A percentile compares a stretch with the other conserved stretches of the same genome.
phyloP scores from a whole-genome alignment of 2,888 invertebrate species.

The Boloria euphrosyne region DNA sequence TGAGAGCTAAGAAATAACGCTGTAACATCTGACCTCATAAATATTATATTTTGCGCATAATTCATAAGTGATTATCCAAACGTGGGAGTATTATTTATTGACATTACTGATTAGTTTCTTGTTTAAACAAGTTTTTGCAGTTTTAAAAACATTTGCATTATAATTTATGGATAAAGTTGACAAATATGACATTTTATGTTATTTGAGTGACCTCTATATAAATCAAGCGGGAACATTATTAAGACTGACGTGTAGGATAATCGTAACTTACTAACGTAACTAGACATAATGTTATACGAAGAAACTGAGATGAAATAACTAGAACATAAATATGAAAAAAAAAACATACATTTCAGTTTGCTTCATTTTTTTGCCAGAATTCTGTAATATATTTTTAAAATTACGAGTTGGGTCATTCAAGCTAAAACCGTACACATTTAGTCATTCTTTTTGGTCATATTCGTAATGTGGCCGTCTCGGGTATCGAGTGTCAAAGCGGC shows the following conservation, averaged over 20 bases:
- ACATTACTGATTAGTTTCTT: constrained; percentile 25
- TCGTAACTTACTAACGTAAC: too few relatives aligned
- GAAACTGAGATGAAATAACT: too few relatives aligned
- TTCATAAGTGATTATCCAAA: constrained; percentile 22
- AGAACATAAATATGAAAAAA: too few relatives aligned
- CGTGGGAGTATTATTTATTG: constrained; percentile 29
- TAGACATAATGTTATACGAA: too few relatives aligned
- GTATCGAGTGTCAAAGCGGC: constrained; percentile 64
- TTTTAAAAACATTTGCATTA: constrained; percentile 6
- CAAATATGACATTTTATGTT: constrained; percentile 9
- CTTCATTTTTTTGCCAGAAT: background rate
- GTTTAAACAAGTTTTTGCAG: constrained; percentile 18
- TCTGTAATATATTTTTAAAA: constrained; percentile 1
- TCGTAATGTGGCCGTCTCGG: constrained; percentile 48
- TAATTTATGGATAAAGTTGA: constrained; percentile 10
- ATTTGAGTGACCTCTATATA: background rate
- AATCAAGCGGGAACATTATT: too few relatives aligned
- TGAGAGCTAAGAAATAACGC: constrained; percentile 17
- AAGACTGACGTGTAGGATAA: too few relatives aligned
- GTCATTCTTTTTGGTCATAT: constrained; percentile 21
- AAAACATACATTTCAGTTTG: too few relatives aligned
- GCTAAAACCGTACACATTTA: constrained; percentile 13
- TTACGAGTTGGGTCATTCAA: background rate
- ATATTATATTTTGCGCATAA: constrained; percentile 27
- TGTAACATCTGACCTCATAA: constrained; percentile 26